Base-by-base conservation (phyloP, 2,888 invertebrate genomes). In the Cheilosia vernalis region DNA sequence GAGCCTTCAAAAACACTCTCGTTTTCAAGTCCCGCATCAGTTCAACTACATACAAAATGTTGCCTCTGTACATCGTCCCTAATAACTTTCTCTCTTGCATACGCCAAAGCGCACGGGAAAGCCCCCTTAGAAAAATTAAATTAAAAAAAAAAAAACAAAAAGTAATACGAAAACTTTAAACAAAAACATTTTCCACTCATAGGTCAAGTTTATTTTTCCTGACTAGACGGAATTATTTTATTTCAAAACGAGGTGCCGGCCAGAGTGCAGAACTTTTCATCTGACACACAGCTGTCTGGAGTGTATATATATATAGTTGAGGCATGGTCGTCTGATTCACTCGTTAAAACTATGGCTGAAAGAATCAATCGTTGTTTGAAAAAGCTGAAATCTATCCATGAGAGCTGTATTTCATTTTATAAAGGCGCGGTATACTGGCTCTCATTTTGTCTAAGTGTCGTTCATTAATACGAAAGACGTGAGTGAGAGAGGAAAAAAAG, bases 401-500 rank as follows among this genome's bases (percentile, higher is more conserved):
- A 4, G n/a, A 42, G 21, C n/a, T 53, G 24, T 73, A 30, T 42
- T 9, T 13, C n/a, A 53, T 19, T 30, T 42, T 13, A 60, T 64
- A 64, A 70, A 55, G 56, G 79, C 58, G 42, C 74, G 58, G 44
- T 37, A 9, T 30, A 73, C 83, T 79, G 74, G 64, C 79, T 84
- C 69, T 74, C 83, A 79, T 84, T 84, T 84, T 79, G 53, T 66
- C 72, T 56, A 81, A 85, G 85, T 85, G 85, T 85, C 64, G 74
- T 72, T 85, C 81, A 72, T 81, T 85, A 76, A 76, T 49, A 69
- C 58, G 49, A 56, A 66, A 66, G 53, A 67, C 27, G 21, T 2
- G 5, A 64, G 33, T 56, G 24, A 56, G 24, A 44, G 15, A 53
- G 58, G n/a, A 17, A 15, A 63, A 73, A 56, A 69, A 74, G 73